These are phyloP conservation scores for Plecturocebus donacophilus DNA, from an alignment of 2,113 vertebrate species.

Conservation along the genomic window DNA sequence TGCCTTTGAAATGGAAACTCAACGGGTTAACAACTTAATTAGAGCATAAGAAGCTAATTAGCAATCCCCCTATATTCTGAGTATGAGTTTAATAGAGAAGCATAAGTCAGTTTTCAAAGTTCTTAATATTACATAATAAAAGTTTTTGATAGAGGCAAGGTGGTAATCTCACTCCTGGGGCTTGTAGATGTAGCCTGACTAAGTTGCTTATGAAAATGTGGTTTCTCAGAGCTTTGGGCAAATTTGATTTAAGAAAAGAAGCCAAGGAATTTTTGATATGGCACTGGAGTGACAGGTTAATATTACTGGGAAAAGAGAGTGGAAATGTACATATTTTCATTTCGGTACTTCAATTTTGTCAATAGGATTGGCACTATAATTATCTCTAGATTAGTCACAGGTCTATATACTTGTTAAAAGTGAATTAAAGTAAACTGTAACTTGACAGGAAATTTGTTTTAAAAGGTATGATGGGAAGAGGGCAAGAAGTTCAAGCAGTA, in stretches of 20 bases:
- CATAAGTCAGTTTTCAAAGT: constrained; percentile 7
- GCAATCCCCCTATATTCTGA: neutral
- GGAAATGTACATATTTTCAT: constrained; percentile 37
- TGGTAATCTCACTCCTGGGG: constrained; percentile 23
- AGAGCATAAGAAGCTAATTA: constrained; percentile 59
- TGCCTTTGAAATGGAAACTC: constrained; percentile 58
- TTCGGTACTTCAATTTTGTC: constrained; percentile 63
- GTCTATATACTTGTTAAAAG: constrained; percentile 42
- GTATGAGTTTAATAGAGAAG: neutral
- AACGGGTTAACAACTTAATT: constrained; percentile 4
- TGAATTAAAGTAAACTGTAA: constrained; percentile 65
- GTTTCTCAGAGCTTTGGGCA: constrained; percentile 52
- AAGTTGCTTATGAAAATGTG: constrained; percentile 59
- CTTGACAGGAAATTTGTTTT: constrained; percentile 71
- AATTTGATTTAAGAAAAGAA: constrained; percentile 52
- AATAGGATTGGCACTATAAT: constrained; percentile 73
- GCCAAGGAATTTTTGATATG: constrained; percentile 14
- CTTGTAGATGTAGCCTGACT: neutral
- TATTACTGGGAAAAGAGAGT: constrained; percentile 34
- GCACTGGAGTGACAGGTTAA: constrained; percentile 36
- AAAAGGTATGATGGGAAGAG: constrained; percentile 22
- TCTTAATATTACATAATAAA: constrained; percentile 42
- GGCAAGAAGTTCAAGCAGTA: constrained; percentile 37
- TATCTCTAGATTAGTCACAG: constrained; percentile 71
- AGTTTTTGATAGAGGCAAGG: neutral